A percentile compares a stretch with the other conserved stretches of the same genome.
These are phyloP conservation scores for Bathynomus jamesi DNA, from an alignment of 1,140 invertebrate genomes.

Conservation along the genomic window DNA sequence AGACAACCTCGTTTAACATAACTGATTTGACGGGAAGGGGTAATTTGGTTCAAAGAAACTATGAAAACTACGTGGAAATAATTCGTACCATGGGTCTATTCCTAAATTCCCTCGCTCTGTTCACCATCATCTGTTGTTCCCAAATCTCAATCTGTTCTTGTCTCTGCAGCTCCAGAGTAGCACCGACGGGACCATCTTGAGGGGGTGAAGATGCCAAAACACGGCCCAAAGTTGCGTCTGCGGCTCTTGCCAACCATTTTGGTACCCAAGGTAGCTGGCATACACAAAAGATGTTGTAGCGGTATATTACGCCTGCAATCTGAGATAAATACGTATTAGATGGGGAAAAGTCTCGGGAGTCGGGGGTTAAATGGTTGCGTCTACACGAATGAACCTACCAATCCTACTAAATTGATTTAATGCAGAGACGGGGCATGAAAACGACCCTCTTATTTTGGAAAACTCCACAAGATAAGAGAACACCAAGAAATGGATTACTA, in stretches of 20 bases:
- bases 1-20: too few species aligned
- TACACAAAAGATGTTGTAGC: constrained; percentile 46
- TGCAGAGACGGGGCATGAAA: background rate
- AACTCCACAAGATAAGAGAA: too few species aligned
- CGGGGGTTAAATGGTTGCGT: too few species aligned
- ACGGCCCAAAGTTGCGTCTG: constrained; percentile 44
- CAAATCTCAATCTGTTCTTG: constrained; percentile 49
- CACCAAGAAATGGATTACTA: too few species aligned
- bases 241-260: constrained; percentile 43
- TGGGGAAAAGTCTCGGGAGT: too few species aligned
- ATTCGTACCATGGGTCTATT: constrained; percentile 35
- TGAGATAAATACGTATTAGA: too few species aligned
- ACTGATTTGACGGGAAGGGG: constrained; percentile 36
- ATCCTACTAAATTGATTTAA: background rate
- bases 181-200: constrained; percentile 46
- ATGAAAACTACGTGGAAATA: background rate
- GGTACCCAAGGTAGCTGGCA: constrained; percentile 45
- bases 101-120: too few species aligned
- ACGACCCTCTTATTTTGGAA: too few species aligned
- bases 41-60: constrained; percentile 26
- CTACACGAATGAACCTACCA: too few species aligned
- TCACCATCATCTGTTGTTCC: constrained; percentile 49
- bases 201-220: constrained; percentile 45
- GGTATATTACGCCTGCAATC: constrained; percentile 48
- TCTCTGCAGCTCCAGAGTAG: constrained; percentile 50